Conservation (phyloP, 2,888 invertebrate species). For the Drosophila phalerata region DNA sequence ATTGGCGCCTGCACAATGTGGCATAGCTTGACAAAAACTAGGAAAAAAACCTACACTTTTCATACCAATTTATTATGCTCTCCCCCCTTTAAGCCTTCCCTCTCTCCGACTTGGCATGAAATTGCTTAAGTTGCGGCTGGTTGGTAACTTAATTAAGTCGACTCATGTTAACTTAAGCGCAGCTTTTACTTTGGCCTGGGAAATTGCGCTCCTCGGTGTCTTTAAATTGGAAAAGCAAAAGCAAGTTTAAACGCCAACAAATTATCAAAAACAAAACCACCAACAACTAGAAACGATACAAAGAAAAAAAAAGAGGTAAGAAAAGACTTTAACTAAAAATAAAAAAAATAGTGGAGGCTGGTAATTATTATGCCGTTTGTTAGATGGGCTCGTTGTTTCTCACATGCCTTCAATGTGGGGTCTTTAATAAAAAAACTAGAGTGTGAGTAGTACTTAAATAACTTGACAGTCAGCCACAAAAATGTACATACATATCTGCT, state of each 20-base stretch:
- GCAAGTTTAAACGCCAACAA: slow-evolving; percentile 55
- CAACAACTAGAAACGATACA: neutral
- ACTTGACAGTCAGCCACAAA: neutral
- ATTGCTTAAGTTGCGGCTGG: slow-evolving; percentile 31
- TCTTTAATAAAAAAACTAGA: neutral
- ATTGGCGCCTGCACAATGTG: slow-evolving; percentile 35
- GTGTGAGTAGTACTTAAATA: slow-evolving; percentile 5
- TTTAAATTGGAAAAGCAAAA: slow-evolving; percentile 58
- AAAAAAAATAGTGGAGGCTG: slow-evolving; percentile 30
- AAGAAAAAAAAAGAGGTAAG: slow-evolving; percentile 17
- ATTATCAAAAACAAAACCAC: slow-evolving; percentile 52
- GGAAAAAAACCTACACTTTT: slow-evolving; percentile 10
- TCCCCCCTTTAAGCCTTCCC: neutral
- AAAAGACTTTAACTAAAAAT: slow-evolving; percentile 20
- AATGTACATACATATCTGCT: neutral
- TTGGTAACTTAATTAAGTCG: slow-evolving; percentile 60
- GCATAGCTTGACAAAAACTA: slow-evolving; percentile 27
- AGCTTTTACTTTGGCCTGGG: slow-evolving; percentile 69
- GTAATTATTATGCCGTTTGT: slow-evolving; percentile 62
- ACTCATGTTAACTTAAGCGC: slow-evolving; percentile 52
- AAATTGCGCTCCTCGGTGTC: slow-evolving; percentile 55
- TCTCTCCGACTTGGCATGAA: neutral
- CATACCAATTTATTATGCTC: slow-evolving; percentile 25
- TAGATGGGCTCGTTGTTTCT: slow-evolving; percentile 21
- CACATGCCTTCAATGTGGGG: slow-evolving; percentile 40